A percentile compares a stretch with the other conserved stretches of the same genome.
Conservation (phyloP, 1,140 invertebrate genomes). For the Tribolium castaneum region DNA sequence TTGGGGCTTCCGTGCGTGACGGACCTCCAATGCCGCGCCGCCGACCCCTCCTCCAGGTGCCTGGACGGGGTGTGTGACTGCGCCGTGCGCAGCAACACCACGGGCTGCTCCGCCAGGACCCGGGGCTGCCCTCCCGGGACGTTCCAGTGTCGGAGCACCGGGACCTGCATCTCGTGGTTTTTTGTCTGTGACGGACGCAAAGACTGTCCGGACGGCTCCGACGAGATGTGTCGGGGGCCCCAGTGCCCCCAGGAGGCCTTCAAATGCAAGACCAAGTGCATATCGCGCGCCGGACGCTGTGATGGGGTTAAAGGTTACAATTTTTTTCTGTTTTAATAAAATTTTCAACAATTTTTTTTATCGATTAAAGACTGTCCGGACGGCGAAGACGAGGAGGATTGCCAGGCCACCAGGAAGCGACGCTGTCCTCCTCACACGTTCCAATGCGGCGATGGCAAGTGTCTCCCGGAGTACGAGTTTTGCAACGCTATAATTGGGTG, state of each 20-base stretch:
- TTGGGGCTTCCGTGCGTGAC: slow-evolving; percentile 80
- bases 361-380: slow-evolving; percentile 75
- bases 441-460: slow-evolving; percentile 84
- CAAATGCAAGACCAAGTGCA: slow-evolving; percentile 75
- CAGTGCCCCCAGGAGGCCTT: slow-evolving; percentile 71
- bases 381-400: slow-evolving; percentile 84
- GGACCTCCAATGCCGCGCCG: slow-evolving; percentile 81
- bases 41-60: slow-evolving; percentile 83
- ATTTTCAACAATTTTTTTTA: no score
- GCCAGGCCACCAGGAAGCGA: slow-evolving; percentile 64
- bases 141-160: slow-evolving; percentile 86
- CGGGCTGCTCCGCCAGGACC: slow-evolving; percentile 74
- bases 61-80: slow-evolving; percentile 86
- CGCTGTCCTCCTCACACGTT: slow-evolving; percentile 83
- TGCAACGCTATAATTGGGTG: slow-evolving; percentile 90
- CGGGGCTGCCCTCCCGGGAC: slow-evolving; percentile 85
- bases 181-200: slow-evolving; percentile 93
- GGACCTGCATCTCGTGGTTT: slow-evolving; percentile 89
- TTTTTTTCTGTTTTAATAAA: no score
- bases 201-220: slow-evolving; percentile 87
- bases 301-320: slow-evolving; percentile 76
- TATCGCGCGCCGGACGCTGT: slow-evolving; percentile 80
- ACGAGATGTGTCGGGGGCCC: slow-evolving; percentile 76
- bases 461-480: slow-evolving; percentile 88
- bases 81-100: slow-evolving; percentile 67